Evolutionary conservation across 2,888 invertebrate genomes (phyloP), one percentile per base, ranked within the genome.

Genomic region (Trichacis sp.): DNA sequence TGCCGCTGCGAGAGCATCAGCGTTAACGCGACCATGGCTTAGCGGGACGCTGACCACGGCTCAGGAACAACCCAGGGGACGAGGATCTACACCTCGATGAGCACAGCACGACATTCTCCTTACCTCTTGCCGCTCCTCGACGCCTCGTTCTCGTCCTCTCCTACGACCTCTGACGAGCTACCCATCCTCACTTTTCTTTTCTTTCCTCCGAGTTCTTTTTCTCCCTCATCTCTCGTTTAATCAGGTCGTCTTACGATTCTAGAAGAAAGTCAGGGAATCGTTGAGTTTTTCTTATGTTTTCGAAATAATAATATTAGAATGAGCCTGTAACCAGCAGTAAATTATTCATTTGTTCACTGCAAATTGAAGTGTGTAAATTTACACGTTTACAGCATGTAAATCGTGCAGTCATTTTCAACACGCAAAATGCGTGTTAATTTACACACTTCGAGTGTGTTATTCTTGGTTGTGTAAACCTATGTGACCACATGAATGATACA

Each of bases 1-100:
- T 43, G 61, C 49, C 33, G 36, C 50, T 59, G 53, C 71, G 73
- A 66, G 71, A 70, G 58, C 63, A 59, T 59, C 70, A 63, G 73
- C 74, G 74, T 74, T 73, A 81, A 81, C 77, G 77, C 77, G 79
- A 77, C 77, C 78, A 73, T 77, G 79, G 78, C 77, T 83, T 82
- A 82, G 80, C 82, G 79, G 82, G 82, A 82, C 82, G 81, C 78
- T 83, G 82, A 82, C 80, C 81, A 81, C 79, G 78, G 78, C 72
- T 75, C 74, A 78, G 77, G 75, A 77, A 77, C 79, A 79, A 82
- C 77, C 76, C 74, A 75, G 82, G 80, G 82, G 82, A 84, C 84
- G 81, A 83, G 84, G 84, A 84, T 83, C 79, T 83, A 82, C 83
- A 82, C 81, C 80, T 84, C 83, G 84, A 82, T 83, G 84, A 83